Evolutionary conservation across 2,888 invertebrate genomes (phyloP), one percentile per base, ranked within the genome.

Genomic region (Drosophila histrio): DNA sequence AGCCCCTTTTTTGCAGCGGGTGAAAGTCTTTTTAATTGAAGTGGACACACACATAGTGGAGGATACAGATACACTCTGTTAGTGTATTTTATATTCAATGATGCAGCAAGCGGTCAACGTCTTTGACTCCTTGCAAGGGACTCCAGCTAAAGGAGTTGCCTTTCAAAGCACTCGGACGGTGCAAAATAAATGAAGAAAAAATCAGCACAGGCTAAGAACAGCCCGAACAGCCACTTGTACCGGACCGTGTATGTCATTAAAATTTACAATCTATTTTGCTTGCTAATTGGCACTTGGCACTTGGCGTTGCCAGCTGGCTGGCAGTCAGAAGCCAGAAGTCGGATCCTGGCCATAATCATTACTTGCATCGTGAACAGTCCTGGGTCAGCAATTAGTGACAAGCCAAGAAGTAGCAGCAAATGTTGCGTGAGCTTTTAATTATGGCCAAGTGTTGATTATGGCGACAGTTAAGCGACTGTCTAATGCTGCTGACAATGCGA

Each of bases 11-110:
- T 66, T 64, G 73, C 39, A 67, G 67, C 68, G 79, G 86, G 88
- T 86, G 83, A 90, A 90, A 90, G 89, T 90, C 90, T 90, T 90
- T 83, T 89, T 90, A 90, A 90, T 90, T 90, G 90, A 90, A 90
- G 90, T 89, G 89, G 86, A 77, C 77, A 72, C 71, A 72, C 62
- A 70, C 54, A 73, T 47, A 65, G 49, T 56, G 39, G 50, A 26
- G 34, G n/a, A 63, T 50, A 56, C 50, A 69, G 21, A 17, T 28
- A 74, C 77, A 79, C 52, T 49, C 50, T 43, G 69, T 60, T 58
- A 65, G 61, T 67, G 79, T 76, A 69, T 77, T 82, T 79, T 73
- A 71, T 74, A 86, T 83, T 77, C 88, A 88, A 86, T 88, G 82
- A 82, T 88, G 88, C 82, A 80, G 74, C 74, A 80, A 62, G 73